Evolutionary conservation across 1,140 invertebrate genomes (phyloP).

Genomic region (Palaemon carinicauda): DNA sequence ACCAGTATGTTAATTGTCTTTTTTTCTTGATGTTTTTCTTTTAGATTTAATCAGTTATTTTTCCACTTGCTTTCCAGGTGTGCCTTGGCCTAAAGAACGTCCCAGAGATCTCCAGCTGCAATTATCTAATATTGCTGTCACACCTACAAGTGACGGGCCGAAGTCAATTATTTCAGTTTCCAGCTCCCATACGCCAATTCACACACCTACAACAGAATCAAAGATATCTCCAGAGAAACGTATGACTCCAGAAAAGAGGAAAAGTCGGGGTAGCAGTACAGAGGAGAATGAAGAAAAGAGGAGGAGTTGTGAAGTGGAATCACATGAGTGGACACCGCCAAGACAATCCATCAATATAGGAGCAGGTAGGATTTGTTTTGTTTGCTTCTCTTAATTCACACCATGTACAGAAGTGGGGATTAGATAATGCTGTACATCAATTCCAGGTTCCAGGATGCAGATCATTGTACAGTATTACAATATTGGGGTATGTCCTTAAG

Average conservation of each 20-base stretch:
- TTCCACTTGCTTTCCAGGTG: not conserved
- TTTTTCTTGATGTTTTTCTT: too few species aligned
- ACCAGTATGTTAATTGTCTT: too few species aligned
- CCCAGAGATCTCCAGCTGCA: constrained; percentile 27
- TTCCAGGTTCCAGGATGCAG: too few species aligned
- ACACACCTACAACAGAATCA: not conserved
- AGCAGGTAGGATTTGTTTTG: constrained; percentile 1
- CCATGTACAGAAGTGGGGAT: not conserved
- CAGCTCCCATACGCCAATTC: not conserved
- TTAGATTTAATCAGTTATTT: not conserved
- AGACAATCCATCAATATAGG: constrained; percentile 29
- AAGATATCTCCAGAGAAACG: constrained; percentile 32
- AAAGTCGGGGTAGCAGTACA: constrained; percentile 22
- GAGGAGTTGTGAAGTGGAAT: constrained; percentile 39
- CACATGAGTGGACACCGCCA: constrained; percentile 29
- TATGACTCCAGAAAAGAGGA: constrained; percentile 41
- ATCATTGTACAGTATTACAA: too few species aligned
- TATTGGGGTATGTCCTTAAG: too few species aligned
- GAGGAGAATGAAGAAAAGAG: constrained; percentile 45
- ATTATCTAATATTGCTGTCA: not conserved
- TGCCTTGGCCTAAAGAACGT: constrained; percentile 38
- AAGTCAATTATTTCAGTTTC: not conserved
- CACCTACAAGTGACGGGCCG: not conserved
- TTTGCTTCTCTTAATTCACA: not conserved
- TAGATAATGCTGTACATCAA: too few species aligned